Evolutionary conservation across 2,888 invertebrate genomes (phyloP).

Genomic region (Auanema sp.): DNA sequence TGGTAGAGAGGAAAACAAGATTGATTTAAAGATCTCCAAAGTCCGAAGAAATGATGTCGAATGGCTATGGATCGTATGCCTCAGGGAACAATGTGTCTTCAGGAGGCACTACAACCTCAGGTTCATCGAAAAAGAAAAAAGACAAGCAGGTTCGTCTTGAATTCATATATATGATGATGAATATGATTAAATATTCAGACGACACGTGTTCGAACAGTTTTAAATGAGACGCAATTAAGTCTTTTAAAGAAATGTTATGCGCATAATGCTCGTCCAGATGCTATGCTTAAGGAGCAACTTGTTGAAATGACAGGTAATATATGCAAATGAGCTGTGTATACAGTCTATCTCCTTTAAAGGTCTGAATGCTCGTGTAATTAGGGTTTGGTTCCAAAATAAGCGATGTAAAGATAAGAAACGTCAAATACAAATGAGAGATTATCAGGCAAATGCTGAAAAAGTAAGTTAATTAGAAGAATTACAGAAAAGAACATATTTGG

Average conservation of each 20-base stretch:
- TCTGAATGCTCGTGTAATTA: conserved; percentile 91
- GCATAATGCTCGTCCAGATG: conserved; percentile 96
- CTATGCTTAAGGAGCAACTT: conserved; percentile 97
- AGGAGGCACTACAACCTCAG: conserved; percentile 21
- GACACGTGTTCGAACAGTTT: conserved; percentile 94
- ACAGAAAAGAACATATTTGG: too few relatives aligned
- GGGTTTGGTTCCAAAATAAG: conserved; percentile 97
- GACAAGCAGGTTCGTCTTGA: conserved; percentile 67
- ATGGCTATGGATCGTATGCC: conserved; percentile 16
- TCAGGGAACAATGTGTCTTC: conserved; percentile 16
- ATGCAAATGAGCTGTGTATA: background rate
- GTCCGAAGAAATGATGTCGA: conserved; percentile 35
- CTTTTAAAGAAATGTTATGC: conserved; percentile 95
- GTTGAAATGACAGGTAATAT: conserved; percentile 86
- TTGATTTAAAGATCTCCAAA: conserved; percentile 35
- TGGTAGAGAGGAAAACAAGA: background rate
- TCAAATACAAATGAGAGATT: conserved; percentile 92
- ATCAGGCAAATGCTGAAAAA: conserved; percentile 92
- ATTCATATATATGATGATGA: background rate
- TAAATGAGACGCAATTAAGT: conserved; percentile 97
- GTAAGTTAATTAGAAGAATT: conserved; percentile 69
- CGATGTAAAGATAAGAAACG: conserved; percentile 96
- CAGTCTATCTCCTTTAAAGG: conserved; percentile 64
- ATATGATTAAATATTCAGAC: conserved; percentile 71
- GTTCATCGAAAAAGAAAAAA: conserved; percentile 67